Evolutionary conservation across 2,797 vertebrate genomes (phyloP).

Genomic region (Fringilla coelebs): DNA sequence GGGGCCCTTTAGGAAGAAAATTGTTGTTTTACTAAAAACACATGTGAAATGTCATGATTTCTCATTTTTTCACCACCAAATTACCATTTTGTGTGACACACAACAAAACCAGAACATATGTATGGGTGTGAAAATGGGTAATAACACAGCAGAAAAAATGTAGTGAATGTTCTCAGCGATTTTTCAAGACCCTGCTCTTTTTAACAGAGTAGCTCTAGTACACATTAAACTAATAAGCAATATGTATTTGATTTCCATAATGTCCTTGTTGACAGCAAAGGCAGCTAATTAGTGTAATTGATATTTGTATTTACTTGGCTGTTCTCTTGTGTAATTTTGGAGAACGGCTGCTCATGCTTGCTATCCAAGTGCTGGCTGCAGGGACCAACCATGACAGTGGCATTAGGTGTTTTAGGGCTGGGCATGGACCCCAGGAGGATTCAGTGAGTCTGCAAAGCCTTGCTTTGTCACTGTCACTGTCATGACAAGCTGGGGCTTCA

Average conservation of each 20-base stretch:
- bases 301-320: constrained; percentile 38
- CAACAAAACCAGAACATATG: constrained; percentile 65
- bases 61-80: constrained; percentile 57
- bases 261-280: constrained; percentile 16
- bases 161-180: not conserved
- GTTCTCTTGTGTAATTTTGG: not conserved
- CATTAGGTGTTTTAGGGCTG: not conserved
- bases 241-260: constrained; percentile 40
- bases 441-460: accelerated
- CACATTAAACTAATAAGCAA: constrained; percentile 35
- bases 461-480: accelerated
- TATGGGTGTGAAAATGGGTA: constrained; percentile 58
- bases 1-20: constrained; percentile 55
- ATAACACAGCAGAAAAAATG: constrained; percentile 53
- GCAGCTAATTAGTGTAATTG: constrained; percentile 37
- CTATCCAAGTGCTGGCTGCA: not conserved
- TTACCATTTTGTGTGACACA: constrained; percentile 63
- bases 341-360: not conserved
- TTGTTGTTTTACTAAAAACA: constrained; percentile 65
- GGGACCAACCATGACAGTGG: not conserved
- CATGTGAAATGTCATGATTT: constrained; percentile 68
- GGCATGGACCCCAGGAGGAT: not conserved
- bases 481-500: not conserved
- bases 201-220: constrained; percentile 12
- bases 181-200: constrained; percentile 19